Percentiles rank a stretch among this genome's conserved stretches.
Conservation (phyloP, 2,113 vertebrate genomes). For the Lethenteron reissneri region DNA sequence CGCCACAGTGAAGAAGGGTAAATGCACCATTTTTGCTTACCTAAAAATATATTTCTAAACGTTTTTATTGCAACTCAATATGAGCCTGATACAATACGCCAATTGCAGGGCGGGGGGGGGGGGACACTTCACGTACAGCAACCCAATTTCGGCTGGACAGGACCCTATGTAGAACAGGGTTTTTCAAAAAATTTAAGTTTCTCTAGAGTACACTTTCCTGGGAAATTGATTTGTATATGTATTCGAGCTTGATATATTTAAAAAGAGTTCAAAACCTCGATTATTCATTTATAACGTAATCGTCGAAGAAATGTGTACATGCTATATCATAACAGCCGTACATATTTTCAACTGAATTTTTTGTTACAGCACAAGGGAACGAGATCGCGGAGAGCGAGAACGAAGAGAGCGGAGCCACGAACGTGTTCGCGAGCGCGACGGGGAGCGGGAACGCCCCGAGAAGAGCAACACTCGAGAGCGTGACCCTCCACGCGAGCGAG, state of each 20-base stretch:
- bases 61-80: no score
- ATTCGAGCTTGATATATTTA: no score
- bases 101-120: not conserved
- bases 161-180: not conserved
- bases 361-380: slow-evolving; percentile 14
- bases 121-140: not conserved
- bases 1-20: slow-evolving; percentile 58
- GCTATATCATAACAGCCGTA: no score
- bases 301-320: slow-evolving; percentile 26
- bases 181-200: no score
- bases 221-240: no score
- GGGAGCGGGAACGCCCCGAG: slow-evolving; percentile 29
- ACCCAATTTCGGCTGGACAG: not conserved
- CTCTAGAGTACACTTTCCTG: no score
- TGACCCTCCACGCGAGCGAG: slow-evolving; percentile 36
- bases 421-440: slow-evolving; percentile 24
- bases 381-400: slow-evolving; percentile 24
- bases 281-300: slow-evolving; percentile 7
- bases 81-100: not conserved
- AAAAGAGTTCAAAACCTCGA: not conserved
- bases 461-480: slow-evolving; percentile 48
- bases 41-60: no score
- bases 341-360: no score
- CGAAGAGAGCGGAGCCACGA: slow-evolving; percentile 26
- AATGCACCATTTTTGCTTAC: slow-evolving; percentile 6